phyloP scores from a whole-genome alignment of 2,888 invertebrate species.

The Digitonthophagus gazella region DNA sequence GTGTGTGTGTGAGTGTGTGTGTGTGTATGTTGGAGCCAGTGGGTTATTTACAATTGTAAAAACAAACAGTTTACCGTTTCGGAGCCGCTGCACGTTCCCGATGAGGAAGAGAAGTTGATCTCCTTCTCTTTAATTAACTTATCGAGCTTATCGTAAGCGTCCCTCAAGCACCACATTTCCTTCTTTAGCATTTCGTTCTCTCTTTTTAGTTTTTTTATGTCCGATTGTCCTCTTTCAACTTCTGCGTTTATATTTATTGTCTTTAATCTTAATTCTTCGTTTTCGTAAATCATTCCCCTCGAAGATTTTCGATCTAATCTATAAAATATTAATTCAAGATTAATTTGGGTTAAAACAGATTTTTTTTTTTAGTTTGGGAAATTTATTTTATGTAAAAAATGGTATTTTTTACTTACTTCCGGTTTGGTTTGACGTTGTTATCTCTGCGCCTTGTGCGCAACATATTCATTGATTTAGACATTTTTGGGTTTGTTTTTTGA shows the following conservation, averaged over 20 bases:
- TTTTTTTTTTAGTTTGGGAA: neutral
- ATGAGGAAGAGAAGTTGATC: constrained; percentile 49
- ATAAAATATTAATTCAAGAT: constrained; percentile 30
- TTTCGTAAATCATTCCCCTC: constrained; percentile 91
- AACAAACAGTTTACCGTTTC: constrained; percentile 48
- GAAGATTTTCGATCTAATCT: constrained; percentile 88
- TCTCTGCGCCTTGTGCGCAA: constrained; percentile 82
- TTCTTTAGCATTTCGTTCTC: constrained; percentile 86
- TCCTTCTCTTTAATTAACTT: constrained; percentile 66
- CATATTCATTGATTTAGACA: constrained; percentile 69
- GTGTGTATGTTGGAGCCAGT: neutral
- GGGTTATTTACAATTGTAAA: neutral
- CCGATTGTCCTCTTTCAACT: constrained; percentile 89
- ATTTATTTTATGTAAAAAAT: constrained; percentile 19
- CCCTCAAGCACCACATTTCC: constrained; percentile 83
- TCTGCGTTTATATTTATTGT: constrained; percentile 92
- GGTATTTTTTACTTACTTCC: constrained; percentile 61
- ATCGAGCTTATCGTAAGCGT: constrained; percentile 85
- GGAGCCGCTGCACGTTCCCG: constrained; percentile 60
- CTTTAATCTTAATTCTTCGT: constrained; percentile 83
- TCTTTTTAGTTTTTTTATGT: constrained; percentile 82
- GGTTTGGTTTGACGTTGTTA: constrained; percentile 85
- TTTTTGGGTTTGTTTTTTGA: constrained; percentile 44
- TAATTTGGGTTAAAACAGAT: neutral
- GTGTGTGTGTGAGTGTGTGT: no score